phyloP scores from a whole-genome alignment of 2,888 invertebrate species.

The Helleia helle region DNA sequence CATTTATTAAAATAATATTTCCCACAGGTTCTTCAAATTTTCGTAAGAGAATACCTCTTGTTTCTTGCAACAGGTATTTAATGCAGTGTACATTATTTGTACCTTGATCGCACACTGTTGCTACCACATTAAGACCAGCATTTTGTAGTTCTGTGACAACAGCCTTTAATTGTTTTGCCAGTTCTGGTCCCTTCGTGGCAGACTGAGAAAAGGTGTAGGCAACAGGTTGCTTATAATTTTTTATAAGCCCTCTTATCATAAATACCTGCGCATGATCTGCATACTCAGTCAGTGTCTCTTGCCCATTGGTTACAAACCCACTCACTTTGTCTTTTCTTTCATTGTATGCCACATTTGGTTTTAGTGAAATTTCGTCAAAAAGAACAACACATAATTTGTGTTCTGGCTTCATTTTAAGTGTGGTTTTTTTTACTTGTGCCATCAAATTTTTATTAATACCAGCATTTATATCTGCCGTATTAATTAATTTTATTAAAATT shows the following conservation, averaged over 20 bases:
- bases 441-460: constrained; percentile 22
- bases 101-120: constrained; percentile 26
- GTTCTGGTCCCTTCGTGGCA: constrained; percentile 23
- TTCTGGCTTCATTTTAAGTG: constrained; percentile 18
- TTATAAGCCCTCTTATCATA: constrained; percentile 19
- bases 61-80: constrained; percentile 22
- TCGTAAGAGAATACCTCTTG: constrained; percentile 13
- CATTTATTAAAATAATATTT: constrained; percentile 20
- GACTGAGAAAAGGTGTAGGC: constrained; percentile 21
- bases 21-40: constrained; percentile 14
- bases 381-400: constrained; percentile 20
- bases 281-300: constrained; percentile 16
- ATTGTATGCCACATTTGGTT: constrained; percentile 22
- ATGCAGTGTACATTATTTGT: constrained; percentile 21
- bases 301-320: constrained; percentile 23
- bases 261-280: constrained; percentile 27
- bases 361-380: constrained; percentile 27
- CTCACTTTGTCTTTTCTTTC: constrained; percentile 21
- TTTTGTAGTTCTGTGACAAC: constrained; percentile 19
- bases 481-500: constrained; percentile 8
- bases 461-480: constrained; percentile 8
- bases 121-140: constrained; percentile 24
- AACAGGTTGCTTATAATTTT: constrained; percentile 20
- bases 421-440: constrained; percentile 17
- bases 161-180: constrained; percentile 22